phyloP scores from a whole-genome alignment of 2,113 vertebrate species.

The Cololabis saira region DNA sequence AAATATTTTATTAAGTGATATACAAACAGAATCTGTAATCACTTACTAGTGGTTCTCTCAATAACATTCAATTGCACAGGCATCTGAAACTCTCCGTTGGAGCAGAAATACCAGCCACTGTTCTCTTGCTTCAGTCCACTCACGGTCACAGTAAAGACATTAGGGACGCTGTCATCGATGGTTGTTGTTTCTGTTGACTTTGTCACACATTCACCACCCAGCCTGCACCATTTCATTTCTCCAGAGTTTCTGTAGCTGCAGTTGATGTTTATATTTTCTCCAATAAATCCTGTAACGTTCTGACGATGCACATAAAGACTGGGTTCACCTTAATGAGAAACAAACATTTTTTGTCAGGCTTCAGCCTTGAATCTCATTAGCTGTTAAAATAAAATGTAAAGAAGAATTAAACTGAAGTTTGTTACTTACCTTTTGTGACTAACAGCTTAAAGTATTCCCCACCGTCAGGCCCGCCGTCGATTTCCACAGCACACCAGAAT shows the following conservation, averaged over 20 bases:
- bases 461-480: fast-evolving
- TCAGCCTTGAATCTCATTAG: background rate
- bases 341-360: background rate
- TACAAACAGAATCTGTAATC: background rate
- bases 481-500: conserved; percentile 60
- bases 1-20: no score
- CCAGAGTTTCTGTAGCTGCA: background rate
- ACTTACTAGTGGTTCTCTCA: background rate
- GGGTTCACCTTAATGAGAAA: conserved; percentile 13
- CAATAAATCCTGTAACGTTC: background rate
- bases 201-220: conserved; percentile 21
- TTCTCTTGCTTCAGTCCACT: background rate
- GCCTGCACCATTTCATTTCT: conserved; percentile 29
- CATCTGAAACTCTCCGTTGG: conserved; percentile 40
- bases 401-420: no score
- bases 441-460: conserved; percentile 1
- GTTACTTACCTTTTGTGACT: conserved; percentile 38
- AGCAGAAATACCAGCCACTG: conserved; percentile 53
- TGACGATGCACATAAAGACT: conserved; percentile 36
- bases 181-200: background rate
- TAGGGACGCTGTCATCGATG: fast-evolving
- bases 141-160: conserved; percentile 45
- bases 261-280: background rate
- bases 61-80: conserved; percentile 42
- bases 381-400: background rate